phyloP scores from a whole-genome alignment of 2,113 vertebrate genomes.

The Grammomys dolichurus region DNA sequence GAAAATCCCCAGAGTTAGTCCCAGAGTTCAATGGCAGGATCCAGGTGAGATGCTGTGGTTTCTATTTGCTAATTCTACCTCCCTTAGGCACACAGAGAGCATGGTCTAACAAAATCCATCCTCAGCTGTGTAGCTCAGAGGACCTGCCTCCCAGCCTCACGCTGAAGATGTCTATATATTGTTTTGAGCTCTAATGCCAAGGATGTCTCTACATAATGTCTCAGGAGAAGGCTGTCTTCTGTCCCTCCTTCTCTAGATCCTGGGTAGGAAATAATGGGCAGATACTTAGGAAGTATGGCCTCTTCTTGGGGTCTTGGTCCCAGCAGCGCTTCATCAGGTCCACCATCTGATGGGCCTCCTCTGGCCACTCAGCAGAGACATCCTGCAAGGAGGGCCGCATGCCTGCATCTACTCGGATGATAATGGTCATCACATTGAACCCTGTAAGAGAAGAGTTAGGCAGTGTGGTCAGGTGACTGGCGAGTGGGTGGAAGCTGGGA shows the following conservation, averaged over 20 bases:
- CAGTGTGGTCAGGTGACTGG: not conserved
- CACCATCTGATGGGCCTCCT: constrained; percentile 89
- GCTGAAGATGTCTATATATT: not conserved
- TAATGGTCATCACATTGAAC: constrained; percentile 89
- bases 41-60: not conserved
- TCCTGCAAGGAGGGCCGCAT: constrained; percentile 88
- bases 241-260: accelerated
- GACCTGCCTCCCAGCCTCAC: not conserved
- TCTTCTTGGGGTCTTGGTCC: constrained; percentile 88
- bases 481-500: accelerated
- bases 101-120: not conserved
- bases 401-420: constrained; percentile 89
- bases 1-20: not conserved
- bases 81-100: too few relatives aligned
- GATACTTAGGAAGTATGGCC: constrained; percentile 87
- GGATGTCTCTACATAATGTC: not conserved
- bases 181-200: accelerated
- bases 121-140: accelerated
- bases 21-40: not conserved
- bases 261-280: accelerated
- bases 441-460: constrained; percentile 80
- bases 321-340: constrained; percentile 92
- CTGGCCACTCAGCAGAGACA: constrained; percentile 86
- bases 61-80: not conserved
- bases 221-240: too few relatives aligned